Evolutionary conservation across 2,113 vertebrate genomes (phyloP).

Genomic region (Hiodon alosoides): DNA sequence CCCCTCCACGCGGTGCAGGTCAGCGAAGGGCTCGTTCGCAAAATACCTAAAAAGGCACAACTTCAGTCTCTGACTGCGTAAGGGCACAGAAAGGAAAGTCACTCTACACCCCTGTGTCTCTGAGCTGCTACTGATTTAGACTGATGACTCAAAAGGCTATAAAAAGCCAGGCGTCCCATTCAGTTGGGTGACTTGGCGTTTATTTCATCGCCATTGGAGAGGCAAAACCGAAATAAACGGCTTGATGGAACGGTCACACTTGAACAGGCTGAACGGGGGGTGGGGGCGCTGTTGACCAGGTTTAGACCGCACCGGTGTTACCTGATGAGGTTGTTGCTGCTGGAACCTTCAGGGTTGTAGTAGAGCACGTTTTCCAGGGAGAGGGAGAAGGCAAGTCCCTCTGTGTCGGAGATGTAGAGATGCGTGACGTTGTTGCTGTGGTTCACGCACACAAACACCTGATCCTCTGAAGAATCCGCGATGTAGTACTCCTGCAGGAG

Average conservation of each 20-base stretch:
- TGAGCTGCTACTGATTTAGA: no score
- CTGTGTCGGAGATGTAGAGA: conserved; percentile 92
- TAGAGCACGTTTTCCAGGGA: conserved; percentile 90
- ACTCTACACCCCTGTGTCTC: no score
- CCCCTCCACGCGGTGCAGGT: conserved; percentile 89
- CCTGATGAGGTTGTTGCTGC: conserved; percentile 90
- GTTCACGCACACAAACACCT: conserved; percentile 95
- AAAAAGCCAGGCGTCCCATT: no score
- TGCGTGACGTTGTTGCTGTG: conserved; percentile 87
- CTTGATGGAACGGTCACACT: no score
- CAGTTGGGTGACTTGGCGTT: no score
- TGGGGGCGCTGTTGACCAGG: no score
- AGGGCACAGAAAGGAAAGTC: no score
- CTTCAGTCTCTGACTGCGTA: conserved; percentile 3
- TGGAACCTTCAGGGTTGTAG: conserved; percentile 82
- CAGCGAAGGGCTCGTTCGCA: conserved; percentile 88
- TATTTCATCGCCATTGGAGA: no score
- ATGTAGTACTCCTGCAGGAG: conserved; percentile 84
- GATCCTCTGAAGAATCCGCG: conserved; percentile 89
- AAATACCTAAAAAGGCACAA: conserved; percentile 75
- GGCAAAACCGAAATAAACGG: no score
- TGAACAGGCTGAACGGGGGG: no score
- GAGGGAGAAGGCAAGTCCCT: conserved; percentile 87
- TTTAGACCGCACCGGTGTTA: conserved; percentile 38
- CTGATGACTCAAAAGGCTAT: no score